Conservation (phyloP, 2,888 invertebrate genomes). For the Netelia melanura region DNA sequence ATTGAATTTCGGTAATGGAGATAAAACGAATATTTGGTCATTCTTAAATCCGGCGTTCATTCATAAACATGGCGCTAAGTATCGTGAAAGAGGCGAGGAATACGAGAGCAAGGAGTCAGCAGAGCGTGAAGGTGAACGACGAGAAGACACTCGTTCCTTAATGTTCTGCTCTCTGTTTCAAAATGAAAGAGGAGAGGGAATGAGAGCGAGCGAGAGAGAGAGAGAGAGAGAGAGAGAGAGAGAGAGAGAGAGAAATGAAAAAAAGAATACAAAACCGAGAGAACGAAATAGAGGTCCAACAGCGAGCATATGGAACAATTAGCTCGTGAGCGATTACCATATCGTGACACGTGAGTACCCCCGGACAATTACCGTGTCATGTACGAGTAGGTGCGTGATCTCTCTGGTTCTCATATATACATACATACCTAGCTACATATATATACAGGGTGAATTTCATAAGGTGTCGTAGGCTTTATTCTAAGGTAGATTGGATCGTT, state of each 20-base stretch:
- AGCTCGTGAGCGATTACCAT: conserved; percentile 73
- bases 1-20: background rate
- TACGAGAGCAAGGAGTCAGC: conserved; percentile 31
- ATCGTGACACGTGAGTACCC: conserved; percentile 71
- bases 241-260: conserved; percentile 19
- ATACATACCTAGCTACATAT: background rate
- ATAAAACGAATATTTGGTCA: background rate
- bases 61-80: conserved; percentile 49
- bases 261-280: conserved; percentile 45
- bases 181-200: conserved; percentile 39
- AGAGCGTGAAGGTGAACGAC: conserved; percentile 60
- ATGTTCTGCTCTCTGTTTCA: conserved; percentile 45
- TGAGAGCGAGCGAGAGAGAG: conserved; percentile 39
- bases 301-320: conserved; percentile 71
- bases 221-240: conserved; percentile 26
- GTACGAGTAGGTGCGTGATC: conserved; percentile 65
- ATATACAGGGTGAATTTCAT: background rate
- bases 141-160: conserved; percentile 61
- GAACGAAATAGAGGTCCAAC: conserved; percentile 38
- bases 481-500: too few relatives aligned
- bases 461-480: too few relatives aligned
- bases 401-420: conserved; percentile 37
- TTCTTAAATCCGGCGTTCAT: conserved; percentile 42
- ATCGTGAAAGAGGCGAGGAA: conserved; percentile 30
- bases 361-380: conserved; percentile 74